phyloP scores from a whole-genome alignment of 1,140 invertebrate genomes.

The Thereuonema tuberculata region DNA sequence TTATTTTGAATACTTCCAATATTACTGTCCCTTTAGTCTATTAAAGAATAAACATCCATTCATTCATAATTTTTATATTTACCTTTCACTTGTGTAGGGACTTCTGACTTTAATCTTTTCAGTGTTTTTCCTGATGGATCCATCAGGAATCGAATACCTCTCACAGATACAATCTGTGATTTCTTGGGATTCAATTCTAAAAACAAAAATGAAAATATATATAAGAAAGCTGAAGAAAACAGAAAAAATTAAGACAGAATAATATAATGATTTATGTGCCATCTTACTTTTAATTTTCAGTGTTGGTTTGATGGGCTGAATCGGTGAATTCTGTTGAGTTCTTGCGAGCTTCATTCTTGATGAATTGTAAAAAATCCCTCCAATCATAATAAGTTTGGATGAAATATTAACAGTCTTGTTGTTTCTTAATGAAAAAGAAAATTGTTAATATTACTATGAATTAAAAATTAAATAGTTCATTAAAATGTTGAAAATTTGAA shows the following conservation, averaged over 20 bases:
- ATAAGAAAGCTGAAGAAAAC: neutral
- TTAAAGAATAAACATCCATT: too few relatives aligned
- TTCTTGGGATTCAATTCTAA: neutral
- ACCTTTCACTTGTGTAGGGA: too few relatives aligned
- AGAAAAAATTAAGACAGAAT: neutral
- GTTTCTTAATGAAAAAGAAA: too few relatives aligned
- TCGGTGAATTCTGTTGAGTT: neutral
- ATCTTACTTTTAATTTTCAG: neutral
- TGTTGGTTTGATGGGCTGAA: neutral
- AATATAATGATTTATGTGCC: neutral
- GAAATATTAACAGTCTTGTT: too few relatives aligned
- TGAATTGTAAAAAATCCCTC: conserved; percentile 1
- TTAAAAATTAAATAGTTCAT: too few relatives aligned
- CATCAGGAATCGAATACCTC: conserved; percentile 24
- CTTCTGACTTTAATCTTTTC: too few relatives aligned
- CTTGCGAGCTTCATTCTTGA: neutral
- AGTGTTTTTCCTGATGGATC: conserved; percentile 23
- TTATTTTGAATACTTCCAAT: too few relatives aligned
- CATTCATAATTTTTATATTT: too few relatives aligned
- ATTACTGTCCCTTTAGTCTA: too few relatives aligned
- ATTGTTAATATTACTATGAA: too few relatives aligned
- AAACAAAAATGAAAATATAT: neutral
- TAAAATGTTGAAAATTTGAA: too few relatives aligned
- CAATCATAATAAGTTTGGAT: conserved; percentile 1
- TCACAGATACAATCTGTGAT: conserved; percentile 22